Base-by-base conservation (phyloP, 2,797 vertebrate genomes). In the Parotocinclus haroldoi region DNA sequence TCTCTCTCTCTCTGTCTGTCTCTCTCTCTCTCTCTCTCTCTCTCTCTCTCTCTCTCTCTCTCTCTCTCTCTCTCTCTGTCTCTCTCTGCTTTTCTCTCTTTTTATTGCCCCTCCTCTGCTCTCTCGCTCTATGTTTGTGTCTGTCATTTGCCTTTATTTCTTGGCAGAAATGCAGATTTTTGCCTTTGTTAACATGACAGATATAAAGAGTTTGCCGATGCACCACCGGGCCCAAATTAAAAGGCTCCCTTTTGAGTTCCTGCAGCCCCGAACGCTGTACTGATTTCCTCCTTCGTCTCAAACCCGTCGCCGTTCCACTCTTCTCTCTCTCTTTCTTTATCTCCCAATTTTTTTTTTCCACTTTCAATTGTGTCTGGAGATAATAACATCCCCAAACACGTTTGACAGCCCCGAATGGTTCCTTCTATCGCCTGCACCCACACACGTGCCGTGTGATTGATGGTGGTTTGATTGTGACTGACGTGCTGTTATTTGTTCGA, bases 131-230 rank as follows among this genome's bases (percentile, higher is more conserved):
- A 12, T 62, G 56, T 60, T 53, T 69, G 52, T 73, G 76, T 74
- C 75, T 76, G 68, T 76, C 76, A 74, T 19, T 49, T 54, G 50
- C 69, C 57, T 68, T 70, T 71, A 57, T 74, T 71, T 74, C 71
- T 60, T 62, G 60, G 18, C 51, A 80, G 78, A 81, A 81, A 76
- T 78, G 74, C 75, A 53, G 66, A 85, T 84, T 85, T 81, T 77
- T 78, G 81, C 86, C 78, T 87, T 90, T 89, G 85, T 90, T 88
- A 88, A 89, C 79, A 82, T 89, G 87, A 89, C 88, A 90, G 83
- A 85, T 87, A 82, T 88, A 89, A 89, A 85, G 86, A 85, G 85
- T 81, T 79, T 68, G 77, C 83, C n/a, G 75, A 80, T 76, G 78
- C 85, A 87, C 75, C 11, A 64, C 79, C 77, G 83, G 69, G 49